Conservation (phyloP, 1,140 invertebrate species). For the Drosophila repletoides region DNA sequence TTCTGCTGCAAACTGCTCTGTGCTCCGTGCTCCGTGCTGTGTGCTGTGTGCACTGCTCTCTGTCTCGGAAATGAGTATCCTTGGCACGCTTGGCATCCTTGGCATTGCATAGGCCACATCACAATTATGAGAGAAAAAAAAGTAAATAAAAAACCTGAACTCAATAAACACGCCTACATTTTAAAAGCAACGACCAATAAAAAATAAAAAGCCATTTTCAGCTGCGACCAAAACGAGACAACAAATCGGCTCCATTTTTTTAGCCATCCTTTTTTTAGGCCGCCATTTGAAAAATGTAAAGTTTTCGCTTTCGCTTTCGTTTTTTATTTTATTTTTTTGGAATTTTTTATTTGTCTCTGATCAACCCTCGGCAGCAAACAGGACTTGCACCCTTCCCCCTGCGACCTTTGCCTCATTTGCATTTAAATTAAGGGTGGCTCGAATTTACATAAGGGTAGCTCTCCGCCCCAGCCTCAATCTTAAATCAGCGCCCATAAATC, state of each 20-base stretch:
- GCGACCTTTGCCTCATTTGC: conserved; percentile 49
- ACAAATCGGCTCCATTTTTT: conserved; percentile 19
- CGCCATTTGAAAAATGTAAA: conserved; percentile 45
- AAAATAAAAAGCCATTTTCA: conserved; percentile 32
- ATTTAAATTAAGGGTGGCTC: conserved; percentile 59
- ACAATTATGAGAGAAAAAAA: conserved; percentile 32
- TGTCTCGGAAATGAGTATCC: too few species aligned
- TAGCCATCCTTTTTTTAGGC: conserved; percentile 1
- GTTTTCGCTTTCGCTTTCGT: neutral
- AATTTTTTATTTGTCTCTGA: neutral
- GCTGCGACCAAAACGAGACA: conserved; percentile 6
- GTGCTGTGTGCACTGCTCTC: conserved; percentile 26
- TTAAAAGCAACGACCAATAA: conserved; percentile 47
- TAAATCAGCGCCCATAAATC: conserved; percentile 69
- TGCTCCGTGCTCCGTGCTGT: neutral
- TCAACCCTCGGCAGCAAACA: neutral
- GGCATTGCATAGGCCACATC: conserved; percentile 35
- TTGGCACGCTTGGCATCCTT: too few species aligned
- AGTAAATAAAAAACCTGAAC: neutral
- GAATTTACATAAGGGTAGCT: conserved; percentile 33
- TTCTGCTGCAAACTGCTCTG: conserved; percentile 1
- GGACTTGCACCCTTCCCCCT: conserved; percentile 14
- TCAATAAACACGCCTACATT: conserved; percentile 49
- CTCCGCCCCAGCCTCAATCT: too few species aligned
- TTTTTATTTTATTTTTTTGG: too few species aligned